Conservation (phyloP, 2,888 invertebrate species). For the Chrysodeixis includens region DNA sequence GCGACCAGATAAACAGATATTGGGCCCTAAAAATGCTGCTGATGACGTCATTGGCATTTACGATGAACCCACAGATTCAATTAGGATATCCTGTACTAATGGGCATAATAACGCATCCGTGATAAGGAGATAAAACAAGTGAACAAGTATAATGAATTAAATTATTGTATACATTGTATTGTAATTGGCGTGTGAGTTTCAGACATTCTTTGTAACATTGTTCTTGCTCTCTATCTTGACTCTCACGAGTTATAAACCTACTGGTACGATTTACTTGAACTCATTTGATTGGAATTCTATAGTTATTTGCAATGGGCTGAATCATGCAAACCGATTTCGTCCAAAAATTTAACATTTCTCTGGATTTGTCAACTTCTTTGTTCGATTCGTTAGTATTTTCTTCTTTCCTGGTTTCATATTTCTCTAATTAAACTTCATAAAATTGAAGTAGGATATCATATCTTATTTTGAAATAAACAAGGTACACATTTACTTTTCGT, state of each 20-base stretch:
- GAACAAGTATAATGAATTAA: constrained; percentile 26
- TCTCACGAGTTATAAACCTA: neutral
- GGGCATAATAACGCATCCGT: constrained; percentile 30
- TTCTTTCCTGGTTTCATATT: too few species aligned
- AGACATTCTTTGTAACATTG: neutral
- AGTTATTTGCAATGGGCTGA: neutral
- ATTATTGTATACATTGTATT: constrained; percentile 9
- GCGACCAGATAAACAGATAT: constrained; percentile 46
- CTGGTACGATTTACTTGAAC: neutral
- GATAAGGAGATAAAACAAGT: constrained; percentile 38
- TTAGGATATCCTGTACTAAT: constrained; percentile 59
- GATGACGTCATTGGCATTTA: constrained; percentile 45
- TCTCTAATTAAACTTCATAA: too few species aligned
- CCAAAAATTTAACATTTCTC: neutral
- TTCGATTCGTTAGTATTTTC: too few species aligned
- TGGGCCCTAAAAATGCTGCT: constrained; percentile 38
- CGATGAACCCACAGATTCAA: constrained; percentile 38
- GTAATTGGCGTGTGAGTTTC: neutral
- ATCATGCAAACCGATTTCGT: neutral
- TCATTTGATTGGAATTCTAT: neutral
- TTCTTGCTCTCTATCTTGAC: neutral
- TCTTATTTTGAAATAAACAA: neutral
- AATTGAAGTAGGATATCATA: neutral
- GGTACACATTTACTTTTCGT: neutral
- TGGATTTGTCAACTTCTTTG: too few species aligned